phyloP scores from a whole-genome alignment of 2,888 invertebrate genomes.

The Drosophila percnosoma region DNA sequence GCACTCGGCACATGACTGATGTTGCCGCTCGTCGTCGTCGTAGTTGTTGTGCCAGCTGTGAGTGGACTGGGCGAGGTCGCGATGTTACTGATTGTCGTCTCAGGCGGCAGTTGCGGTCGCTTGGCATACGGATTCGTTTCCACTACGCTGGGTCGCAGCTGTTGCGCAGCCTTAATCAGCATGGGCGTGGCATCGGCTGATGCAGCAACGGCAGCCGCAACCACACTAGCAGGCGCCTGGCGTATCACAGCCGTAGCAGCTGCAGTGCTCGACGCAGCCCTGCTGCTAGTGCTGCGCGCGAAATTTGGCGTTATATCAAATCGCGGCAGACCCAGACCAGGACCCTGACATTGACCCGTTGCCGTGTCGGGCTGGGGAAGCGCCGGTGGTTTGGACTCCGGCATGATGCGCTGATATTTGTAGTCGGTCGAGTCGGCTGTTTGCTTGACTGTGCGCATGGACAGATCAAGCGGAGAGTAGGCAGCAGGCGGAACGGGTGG shows the following conservation, averaged over 20 bases:
- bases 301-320: conserved; percentile 93
- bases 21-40: conserved; percentile 2
- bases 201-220: not conserved
- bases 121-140: conserved; percentile 81
- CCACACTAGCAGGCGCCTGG: conserved; percentile 42
- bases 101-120: conserved; percentile 64
- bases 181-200: conserved; percentile 30
- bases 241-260: conserved; percentile 54
- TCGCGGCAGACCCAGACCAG: conserved; percentile 87
- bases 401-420: conserved; percentile 65
- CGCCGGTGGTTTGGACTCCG: not conserved
- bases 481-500: conserved; percentile 32
- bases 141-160: conserved; percentile 80
- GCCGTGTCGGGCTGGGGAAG: not conserved
- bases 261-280: conserved; percentile 7
- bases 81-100: conserved; percentile 67
- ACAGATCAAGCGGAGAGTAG: conserved; percentile 92
- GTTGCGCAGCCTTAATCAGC: conserved; percentile 70
- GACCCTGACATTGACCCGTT: conserved; percentile 57
- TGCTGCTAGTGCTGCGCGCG: conserved; percentile 51
- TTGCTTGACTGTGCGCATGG: conserved; percentile 94
- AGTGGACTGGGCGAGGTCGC: conserved; percentile 10
- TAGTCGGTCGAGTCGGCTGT: conserved; percentile 93
- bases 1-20: conserved; percentile 1
- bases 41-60: conserved; percentile 15